A percentile compares a stretch with the other conserved stretches of the same genome.
Evolutionary conservation across 1,140 invertebrate species (phyloP).

Genomic region (Phortica variegata): DNA sequence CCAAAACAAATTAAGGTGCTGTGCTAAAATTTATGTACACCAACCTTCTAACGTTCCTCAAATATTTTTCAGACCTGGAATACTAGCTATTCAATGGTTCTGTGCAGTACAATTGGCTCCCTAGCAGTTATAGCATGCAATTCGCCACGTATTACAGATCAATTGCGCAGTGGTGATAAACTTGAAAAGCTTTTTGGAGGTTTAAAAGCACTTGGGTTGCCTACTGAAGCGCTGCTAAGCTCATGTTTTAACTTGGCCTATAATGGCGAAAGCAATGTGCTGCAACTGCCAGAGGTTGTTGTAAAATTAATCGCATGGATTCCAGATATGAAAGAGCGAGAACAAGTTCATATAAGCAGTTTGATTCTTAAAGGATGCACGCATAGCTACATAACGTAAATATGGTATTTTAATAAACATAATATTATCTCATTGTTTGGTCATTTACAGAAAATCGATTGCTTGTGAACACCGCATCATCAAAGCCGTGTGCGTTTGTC

Average conservation of each 20-base stretch:
- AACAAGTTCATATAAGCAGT: constrained; percentile 56
- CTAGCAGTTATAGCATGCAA: constrained; percentile 31
- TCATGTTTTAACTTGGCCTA: constrained; percentile 56
- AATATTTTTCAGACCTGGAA: constrained; percentile 31
- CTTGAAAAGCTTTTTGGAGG: constrained; percentile 50
- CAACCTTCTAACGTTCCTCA: not conserved
- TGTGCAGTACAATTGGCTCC: constrained; percentile 38
- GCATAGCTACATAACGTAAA: constrained; percentile 57
- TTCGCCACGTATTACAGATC: constrained; percentile 22
- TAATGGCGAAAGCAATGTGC: constrained; percentile 39
- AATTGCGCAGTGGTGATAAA: constrained; percentile 27
- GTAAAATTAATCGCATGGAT: constrained; percentile 52
- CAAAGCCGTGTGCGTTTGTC: constrained; percentile 52
- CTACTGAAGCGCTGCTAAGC: constrained; percentile 47
- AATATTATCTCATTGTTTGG: not conserved
- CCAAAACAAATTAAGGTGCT: constrained; percentile 35
- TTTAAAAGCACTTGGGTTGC: constrained; percentile 43
- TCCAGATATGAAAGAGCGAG: constrained; percentile 48
- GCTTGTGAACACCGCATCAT: constrained; percentile 57
- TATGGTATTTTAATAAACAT: not conserved
- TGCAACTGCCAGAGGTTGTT: constrained; percentile 46
- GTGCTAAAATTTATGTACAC: not conserved
- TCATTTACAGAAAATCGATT: constrained; percentile 56
- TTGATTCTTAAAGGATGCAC: constrained; percentile 56
- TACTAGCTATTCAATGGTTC: constrained; percentile 25